Percentiles rank a stretch among this genome's conserved stretches.
These are phyloP conservation scores for Capitella teleta DNA, from an alignment of 1,140 invertebrate genomes.

Conservation along the genomic window DNA sequence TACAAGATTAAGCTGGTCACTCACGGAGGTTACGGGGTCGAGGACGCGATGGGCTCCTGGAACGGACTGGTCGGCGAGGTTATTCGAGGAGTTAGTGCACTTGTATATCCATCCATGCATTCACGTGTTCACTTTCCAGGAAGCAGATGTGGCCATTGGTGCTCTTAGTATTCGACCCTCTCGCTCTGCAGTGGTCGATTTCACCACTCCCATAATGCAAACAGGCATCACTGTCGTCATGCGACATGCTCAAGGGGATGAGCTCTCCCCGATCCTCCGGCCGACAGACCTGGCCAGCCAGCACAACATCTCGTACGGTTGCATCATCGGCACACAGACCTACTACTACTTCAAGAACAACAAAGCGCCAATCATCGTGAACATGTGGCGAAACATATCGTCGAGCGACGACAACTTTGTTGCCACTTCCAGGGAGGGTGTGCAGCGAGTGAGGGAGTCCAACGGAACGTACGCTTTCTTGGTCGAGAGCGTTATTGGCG, in stretches of 20 bases:
- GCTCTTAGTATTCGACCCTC: constrained; percentile 27
- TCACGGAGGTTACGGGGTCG: constrained; percentile 80
- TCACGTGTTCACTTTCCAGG: constrained; percentile 14
- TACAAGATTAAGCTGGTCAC: constrained; percentile 77
- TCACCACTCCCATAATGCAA: constrained; percentile 30
- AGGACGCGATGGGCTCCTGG: constrained; percentile 60
- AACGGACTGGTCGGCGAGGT: constrained; percentile 32
- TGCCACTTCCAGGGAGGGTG: constrained; percentile 4
- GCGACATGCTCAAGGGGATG: constrained; percentile 50
- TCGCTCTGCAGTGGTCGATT: constrained; percentile 24
- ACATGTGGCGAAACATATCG: constrained; percentile 8
- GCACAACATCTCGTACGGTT: constrained; percentile 81
- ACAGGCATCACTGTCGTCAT: constrained; percentile 17
- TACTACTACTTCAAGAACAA: constrained; percentile 75
- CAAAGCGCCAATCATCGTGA: constrained; percentile 9
- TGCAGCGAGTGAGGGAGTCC: constrained; percentile 7
- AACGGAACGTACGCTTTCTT: constrained; percentile 34
- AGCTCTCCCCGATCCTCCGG: constrained; percentile 85
- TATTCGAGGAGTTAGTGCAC: constrained; percentile 12
- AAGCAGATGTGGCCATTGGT: constrained; percentile 28
- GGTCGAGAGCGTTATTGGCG: constrained; percentile 36
- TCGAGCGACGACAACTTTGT: neutral
- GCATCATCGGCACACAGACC: constrained; percentile 75
- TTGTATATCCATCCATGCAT: neutral
- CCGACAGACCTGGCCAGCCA: constrained; percentile 84